Conservation (phyloP, 2,888 invertebrate genomes). For the Caenorhabditis virilis region DNA sequence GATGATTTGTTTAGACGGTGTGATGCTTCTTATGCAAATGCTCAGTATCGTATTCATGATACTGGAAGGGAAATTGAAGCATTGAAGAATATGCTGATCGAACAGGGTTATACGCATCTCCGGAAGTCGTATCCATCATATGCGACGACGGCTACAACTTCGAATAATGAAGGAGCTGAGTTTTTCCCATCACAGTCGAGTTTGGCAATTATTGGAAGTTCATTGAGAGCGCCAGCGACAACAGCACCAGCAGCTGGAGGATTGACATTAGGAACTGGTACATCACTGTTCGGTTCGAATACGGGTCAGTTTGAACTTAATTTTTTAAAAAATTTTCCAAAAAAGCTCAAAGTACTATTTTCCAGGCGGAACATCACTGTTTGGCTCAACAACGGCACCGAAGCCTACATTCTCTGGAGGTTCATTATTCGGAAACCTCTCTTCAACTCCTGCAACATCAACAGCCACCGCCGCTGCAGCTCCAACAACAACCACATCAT, state of each 20-base stretch:
- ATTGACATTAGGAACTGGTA: conserved; percentile 19
- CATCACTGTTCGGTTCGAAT: conserved; percentile 21
- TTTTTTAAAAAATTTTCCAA: not conserved
- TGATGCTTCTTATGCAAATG: conserved; percentile 11
- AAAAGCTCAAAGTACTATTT: conserved; percentile 4
- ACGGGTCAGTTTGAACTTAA: not conserved
- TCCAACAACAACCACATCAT: conserved; percentile 28
- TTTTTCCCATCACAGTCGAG: conserved; percentile 40
- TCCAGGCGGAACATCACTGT: conserved; percentile 25
- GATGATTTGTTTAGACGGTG: conserved; percentile 14
- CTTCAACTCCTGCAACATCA: conserved; percentile 17
- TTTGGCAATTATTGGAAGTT: conserved; percentile 30
- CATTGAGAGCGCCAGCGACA: conserved; percentile 23
- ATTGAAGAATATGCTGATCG: conserved; percentile 18
- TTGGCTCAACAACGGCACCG: conserved; percentile 15
- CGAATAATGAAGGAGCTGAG: conserved; percentile 17
- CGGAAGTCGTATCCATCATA: conserved; percentile 11
- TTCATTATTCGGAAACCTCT: conserved; percentile 31
- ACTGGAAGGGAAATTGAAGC: conserved; percentile 24
- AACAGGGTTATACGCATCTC: conserved; percentile 32
- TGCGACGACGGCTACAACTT: not conserved
- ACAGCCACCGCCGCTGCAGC: conserved; percentile 22
- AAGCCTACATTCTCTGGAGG: conserved; percentile 35
- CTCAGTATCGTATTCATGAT: conserved; percentile 10
- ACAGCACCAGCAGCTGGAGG: conserved; percentile 10